Conservation (phyloP, 2,113 vertebrate genomes). For the Corythoichthys intestinalis region DNA sequence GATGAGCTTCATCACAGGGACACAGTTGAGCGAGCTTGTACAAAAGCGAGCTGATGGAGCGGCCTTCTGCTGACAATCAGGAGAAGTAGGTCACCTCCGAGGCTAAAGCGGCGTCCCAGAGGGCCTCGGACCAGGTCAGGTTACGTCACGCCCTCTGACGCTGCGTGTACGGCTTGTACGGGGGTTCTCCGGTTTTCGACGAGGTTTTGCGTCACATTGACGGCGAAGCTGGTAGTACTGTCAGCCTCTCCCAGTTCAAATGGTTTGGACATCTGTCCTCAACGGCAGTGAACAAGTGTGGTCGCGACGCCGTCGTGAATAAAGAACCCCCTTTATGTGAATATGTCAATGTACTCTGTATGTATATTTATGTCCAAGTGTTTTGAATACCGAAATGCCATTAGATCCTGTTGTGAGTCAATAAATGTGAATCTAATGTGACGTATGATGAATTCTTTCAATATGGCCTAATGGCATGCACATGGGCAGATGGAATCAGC, state of each 20-base stretch:
- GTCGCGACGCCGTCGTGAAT: neutral
- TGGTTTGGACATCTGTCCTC: too few species aligned
- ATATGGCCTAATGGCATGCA: constrained; percentile 28
- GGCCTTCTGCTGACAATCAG: constrained; percentile 67
- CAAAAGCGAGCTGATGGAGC: constrained; percentile 65
- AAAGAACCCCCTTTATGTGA: neutral
- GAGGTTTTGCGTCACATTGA: too few species aligned
- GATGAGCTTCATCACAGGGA: constrained; percentile 66
- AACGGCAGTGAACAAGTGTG: too few species aligned
- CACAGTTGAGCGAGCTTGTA: constrained; percentile 69
- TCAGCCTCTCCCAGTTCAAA: too few species aligned
- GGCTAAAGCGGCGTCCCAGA: constrained; percentile 55
- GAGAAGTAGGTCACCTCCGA: constrained; percentile 72
- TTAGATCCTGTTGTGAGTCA: constrained; percentile 20
- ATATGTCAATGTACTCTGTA: constrained; percentile 27
- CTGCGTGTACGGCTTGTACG: constrained; percentile 21
- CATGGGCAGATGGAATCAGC: constrained; percentile 41
- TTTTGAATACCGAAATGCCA: constrained; percentile 49
- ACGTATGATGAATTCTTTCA: constrained; percentile 49
- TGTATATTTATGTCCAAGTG: constrained; percentile 47
- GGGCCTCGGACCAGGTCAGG: constrained; percentile 16
- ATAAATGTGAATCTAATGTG: constrained; percentile 61
- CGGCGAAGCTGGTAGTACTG: too few species aligned
- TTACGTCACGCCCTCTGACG: constrained; percentile 1
- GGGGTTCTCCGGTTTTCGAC: neutral